Conservation (phyloP, 1,140 invertebrate species). For the Drosophila triauraria region DNA sequence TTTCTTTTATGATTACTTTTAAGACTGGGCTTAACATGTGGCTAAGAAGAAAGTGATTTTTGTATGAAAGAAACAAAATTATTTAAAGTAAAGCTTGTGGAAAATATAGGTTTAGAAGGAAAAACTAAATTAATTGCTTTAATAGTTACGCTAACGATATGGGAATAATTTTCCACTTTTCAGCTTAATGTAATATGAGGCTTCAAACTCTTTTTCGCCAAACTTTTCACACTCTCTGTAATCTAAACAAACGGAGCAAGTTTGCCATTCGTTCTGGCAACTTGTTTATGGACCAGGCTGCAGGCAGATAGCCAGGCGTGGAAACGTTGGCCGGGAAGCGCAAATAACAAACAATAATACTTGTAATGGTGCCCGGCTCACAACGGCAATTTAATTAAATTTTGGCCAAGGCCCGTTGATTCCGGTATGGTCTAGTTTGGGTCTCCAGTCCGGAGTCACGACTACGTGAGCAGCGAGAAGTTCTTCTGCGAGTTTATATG, state of each 20-base stretch:
- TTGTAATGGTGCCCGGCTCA: constrained; percentile 51
- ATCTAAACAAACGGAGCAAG: constrained; percentile 9
- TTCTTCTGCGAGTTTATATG: constrained; percentile 10
- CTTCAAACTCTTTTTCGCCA: constrained; percentile 9
- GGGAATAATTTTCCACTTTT: constrained; percentile 5
- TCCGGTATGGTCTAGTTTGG: constrained; percentile 19
- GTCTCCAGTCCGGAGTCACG: constrained; percentile 6
- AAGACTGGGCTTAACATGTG: neutral
- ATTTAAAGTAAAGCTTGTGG: too few relatives aligned
- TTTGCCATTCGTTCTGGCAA: constrained; percentile 27
- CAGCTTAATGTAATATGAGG: constrained; percentile 10
- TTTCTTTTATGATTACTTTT: neutral
- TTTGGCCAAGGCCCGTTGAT: constrained; percentile 48
- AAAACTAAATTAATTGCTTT: constrained; percentile 1
- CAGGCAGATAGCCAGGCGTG: constrained; percentile 3
- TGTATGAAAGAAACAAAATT: too few relatives aligned
- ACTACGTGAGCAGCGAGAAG: constrained; percentile 57
- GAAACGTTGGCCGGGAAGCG: constrained; percentile 4
- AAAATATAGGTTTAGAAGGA: too few relatives aligned
- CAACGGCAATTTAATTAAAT: constrained; percentile 78
- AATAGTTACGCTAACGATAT: neutral
- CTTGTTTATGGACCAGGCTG: constrained; percentile 59
- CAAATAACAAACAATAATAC: constrained; percentile 61
- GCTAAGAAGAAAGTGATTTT: too few relatives aligned
- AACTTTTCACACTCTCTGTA: constrained; percentile 5